phyloP scores from a whole-genome alignment of 2,888 invertebrate genomes.

The Liopterus haemorrhoidalis region DNA sequence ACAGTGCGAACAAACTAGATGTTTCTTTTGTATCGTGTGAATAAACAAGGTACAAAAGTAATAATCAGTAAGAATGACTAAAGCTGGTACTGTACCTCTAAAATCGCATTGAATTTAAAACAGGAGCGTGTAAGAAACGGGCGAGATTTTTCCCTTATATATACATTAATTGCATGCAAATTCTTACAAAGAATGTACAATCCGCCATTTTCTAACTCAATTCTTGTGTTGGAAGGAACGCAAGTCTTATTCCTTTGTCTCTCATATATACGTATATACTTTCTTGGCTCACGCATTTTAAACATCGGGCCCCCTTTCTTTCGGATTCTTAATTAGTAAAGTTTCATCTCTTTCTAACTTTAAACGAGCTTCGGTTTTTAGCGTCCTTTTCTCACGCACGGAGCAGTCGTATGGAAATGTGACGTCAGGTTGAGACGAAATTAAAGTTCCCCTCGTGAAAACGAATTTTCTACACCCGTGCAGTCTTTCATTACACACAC shows the following conservation, averaged over 20 bases:
- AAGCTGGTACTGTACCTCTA: no score
- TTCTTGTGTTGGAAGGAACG: slow-evolving; percentile 42
- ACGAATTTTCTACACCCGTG: slow-evolving; percentile 49
- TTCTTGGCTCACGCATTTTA: slow-evolving; percentile 49
- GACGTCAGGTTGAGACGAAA: slow-evolving; percentile 45
- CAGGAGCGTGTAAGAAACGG: background rate
- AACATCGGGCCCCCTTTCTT: slow-evolving; percentile 56
- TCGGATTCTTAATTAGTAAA: slow-evolving; percentile 67
- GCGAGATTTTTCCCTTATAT: slow-evolving; percentile 19
- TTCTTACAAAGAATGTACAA: slow-evolving; percentile 47
- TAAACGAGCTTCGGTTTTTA: slow-evolving; percentile 42
- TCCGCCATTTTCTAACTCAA: slow-evolving; percentile 47
- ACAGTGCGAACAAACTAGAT: no score
- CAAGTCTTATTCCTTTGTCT: slow-evolving; percentile 46
- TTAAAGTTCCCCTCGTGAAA: slow-evolving; percentile 46
- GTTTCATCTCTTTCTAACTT: slow-evolving; percentile 47
- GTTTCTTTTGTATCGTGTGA: no score
- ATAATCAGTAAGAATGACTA: no score
- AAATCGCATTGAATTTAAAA: slow-evolving; percentile 18
- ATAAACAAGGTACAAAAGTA: no score
- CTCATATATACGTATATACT: slow-evolving; percentile 42
- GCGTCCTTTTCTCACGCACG: slow-evolving; percentile 50
- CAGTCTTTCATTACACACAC: slow-evolving; percentile 47
- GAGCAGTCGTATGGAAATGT: slow-evolving; percentile 49
- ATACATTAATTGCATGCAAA: slow-evolving; percentile 44